These are phyloP conservation scores for Diaperis boleti DNA, from an alignment of 2,888 invertebrate species.

Conservation along the genomic window DNA sequence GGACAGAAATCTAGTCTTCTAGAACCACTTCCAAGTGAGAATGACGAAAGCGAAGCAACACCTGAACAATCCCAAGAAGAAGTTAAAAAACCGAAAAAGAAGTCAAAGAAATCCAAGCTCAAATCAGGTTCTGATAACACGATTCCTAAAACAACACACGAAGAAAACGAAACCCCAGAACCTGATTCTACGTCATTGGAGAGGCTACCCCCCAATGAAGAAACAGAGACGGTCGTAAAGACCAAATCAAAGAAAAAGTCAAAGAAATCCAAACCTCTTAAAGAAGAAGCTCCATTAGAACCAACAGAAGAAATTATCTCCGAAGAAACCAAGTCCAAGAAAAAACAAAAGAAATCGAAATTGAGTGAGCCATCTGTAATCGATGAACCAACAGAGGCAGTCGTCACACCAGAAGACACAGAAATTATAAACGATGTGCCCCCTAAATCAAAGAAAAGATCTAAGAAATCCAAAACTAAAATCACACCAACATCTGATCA, in stretches of 20 bases:
- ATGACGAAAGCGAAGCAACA: background rate
- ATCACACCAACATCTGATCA: too few species aligned
- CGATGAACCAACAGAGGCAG: background rate
- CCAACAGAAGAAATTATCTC: background rate
- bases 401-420: slow-evolving; percentile 50
- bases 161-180: background rate
- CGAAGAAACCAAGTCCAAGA: slow-evolving; percentile 6
- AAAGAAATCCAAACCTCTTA: slow-evolving; percentile 31
- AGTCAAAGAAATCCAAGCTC: slow-evolving; percentile 7
- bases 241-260: slow-evolving; percentile 28
- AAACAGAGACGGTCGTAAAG: background rate
- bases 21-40: slow-evolving; percentile 8
- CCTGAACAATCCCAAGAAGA: background rate
- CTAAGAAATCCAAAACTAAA: slow-evolving; percentile 1
- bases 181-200: too few species aligned
- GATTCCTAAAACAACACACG: background rate
- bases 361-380: too few species aligned
- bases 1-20: slow-evolving; percentile 55
- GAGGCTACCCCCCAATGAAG: too few species aligned
- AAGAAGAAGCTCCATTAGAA: slow-evolving; percentile 1
- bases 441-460: background rate
- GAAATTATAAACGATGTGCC: slow-evolving; percentile 46
- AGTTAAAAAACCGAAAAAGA: slow-evolving; percentile 49
- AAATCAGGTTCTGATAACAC: background rate
- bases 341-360: background rate